These are phyloP conservation scores for Osmerus mordax DNA, from an alignment of 2,113 vertebrate genomes.

Conservation along the genomic window DNA sequence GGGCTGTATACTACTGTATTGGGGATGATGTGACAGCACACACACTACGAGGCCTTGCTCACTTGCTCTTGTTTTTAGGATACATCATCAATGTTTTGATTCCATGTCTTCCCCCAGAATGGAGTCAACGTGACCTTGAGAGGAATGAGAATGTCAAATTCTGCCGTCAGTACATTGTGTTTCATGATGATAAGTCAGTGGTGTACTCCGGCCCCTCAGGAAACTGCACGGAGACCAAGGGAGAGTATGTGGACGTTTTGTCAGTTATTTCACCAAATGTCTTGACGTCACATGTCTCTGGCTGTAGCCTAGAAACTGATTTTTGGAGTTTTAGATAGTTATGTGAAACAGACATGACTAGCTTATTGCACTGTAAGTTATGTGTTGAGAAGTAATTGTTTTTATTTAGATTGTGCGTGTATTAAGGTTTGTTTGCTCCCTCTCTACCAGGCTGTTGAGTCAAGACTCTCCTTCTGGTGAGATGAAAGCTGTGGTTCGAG, in stretches of 20 bases:
- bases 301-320: too few species aligned
- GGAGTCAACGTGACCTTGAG: slow-evolving; percentile 91
- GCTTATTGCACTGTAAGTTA: neutral
- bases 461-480: slow-evolving; percentile 86
- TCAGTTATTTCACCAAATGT: neutral
- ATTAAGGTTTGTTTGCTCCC: neutral
- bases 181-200: slow-evolving; percentile 85
- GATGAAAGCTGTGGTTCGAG: slow-evolving; percentile 89
- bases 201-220: slow-evolving; percentile 86
- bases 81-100: too few species aligned
- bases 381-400: too few species aligned
- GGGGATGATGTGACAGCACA: too few species aligned
- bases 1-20: too few species aligned
- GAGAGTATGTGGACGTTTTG: slow-evolving; percentile 79
- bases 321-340: too few species aligned
- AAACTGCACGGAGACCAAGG: slow-evolving; percentile 90
- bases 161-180: slow-evolving; percentile 92
- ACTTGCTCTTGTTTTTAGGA: too few species aligned
- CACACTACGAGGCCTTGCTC: too few species aligned
- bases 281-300: neutral
- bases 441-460: slow-evolving; percentile 79
- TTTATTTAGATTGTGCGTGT: neutral
- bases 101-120: slow-evolving; percentile 70
- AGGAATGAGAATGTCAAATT: slow-evolving; percentile 88
- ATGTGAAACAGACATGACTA: neutral